Base-by-base conservation (phyloP, 2,797 vertebrate genomes). In the Lacerta agilis region DNA sequence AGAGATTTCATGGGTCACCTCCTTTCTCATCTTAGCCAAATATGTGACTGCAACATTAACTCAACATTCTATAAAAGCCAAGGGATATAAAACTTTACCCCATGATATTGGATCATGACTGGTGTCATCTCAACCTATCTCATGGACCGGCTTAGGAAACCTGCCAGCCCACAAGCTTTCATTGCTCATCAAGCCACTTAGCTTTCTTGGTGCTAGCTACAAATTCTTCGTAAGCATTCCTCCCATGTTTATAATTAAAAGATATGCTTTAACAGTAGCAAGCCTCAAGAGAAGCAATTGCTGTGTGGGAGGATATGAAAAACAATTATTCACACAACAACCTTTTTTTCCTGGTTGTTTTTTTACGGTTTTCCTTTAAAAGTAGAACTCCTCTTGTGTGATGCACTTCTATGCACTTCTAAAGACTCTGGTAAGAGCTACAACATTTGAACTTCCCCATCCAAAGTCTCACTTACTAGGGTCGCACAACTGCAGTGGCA, bases 201-300 rank as follows among this genome's bases (percentile, higher is more conserved):
- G 92, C 93, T 90, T 92, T 64, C 72, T 80, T 69, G 88, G 78
- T 3, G 0, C 78, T 36, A 2, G 75, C 55, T 92, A 80, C 82
- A 71, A 55, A 71, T 58, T 93, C 84, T 91, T 89, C 88, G 92
- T 43, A 38, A 91, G 87, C 94, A 87, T 89, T 86, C 91, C 89
- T 0, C 1, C 83, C 86, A 85, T 91, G 92, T 93, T 94, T 92
- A 90, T 90, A 88, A 92, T 84, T 79, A 91, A 93, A 55, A 93
- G 90, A 93, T 94, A 84, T 90, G 75, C 73, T 95, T 96, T 92
- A 92, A 94, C 92, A 94, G 95, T 91, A 93, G 86, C 93, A 93
- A 94, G 86, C 72, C 95, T 95, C 91, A 95, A 95, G 92, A 95
- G 93, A 95, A 95, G 91, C 94, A 91, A 94, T 94, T 92, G 93